Evolutionary conservation across 2,888 invertebrate genomes (phyloP), one percentile per base, ranked within the genome.

Genomic region (Mimachlamys varia): DNA sequence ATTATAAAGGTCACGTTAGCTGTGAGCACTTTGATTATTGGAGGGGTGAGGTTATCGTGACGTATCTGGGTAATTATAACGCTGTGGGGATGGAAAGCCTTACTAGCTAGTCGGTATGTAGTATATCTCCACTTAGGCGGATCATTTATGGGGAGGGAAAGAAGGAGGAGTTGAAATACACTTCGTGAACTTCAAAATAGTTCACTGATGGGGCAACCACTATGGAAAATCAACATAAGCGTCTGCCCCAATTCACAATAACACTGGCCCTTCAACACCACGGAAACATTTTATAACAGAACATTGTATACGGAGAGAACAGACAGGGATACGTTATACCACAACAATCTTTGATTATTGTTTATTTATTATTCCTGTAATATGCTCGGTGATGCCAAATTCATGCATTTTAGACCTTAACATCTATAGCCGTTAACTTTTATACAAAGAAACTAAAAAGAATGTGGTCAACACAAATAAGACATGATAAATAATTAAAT

Each of bases 1-100:
- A 76, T 17, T 27, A 76, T 33, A 76, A 76, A 76, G 76, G 76
- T 76, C 76, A 76, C 33, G 27, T 76, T 76, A 76, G 76, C 76
- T 22, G 33, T 76, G 76, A 76, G 76, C 76, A 27, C 76, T 76
- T 76, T 76, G 76, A 76, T 76, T 76, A 76, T 7, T 76, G 76
- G 76, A 76, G 76, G 76, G 76, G 33, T 33, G 33, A 27, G 33
- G 33, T 76, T 76, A 76, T 76, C 76, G 17, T 10, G 76, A 5
- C 7, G 33, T 12, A 76, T 76, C 76, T 76, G 0, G 7, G 76
- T 76, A 76, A 27, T 76, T 76, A 76, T 76, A 27, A 76, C 76
- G 76, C 76, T 7, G 76, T 76, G 76, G 76, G 76, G 76, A 76
- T 10, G 13, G 0, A 19, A 27, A 76, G 1, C 27, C 76, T 76